These are phyloP conservation scores for Stegastes partitus DNA, from an alignment of 2,113 vertebrate species.

Conservation along the genomic window DNA sequence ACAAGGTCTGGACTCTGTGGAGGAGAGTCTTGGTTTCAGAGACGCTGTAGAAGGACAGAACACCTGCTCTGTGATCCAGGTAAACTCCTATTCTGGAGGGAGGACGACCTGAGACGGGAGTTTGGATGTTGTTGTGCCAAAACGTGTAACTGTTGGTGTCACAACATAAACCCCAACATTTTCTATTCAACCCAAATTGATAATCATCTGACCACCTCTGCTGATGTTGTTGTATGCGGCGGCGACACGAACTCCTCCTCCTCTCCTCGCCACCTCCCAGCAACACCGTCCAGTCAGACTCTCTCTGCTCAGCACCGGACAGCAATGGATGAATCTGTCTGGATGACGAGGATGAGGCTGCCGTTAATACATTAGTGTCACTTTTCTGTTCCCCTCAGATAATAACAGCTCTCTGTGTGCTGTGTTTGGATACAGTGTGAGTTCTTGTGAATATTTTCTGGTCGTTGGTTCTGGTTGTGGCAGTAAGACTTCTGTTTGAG, in stretches of 20 bases:
- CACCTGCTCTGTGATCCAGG: too few relatives aligned
- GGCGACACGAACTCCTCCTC: neutral
- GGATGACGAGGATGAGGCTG: conserved; percentile 5
- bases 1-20: too few relatives aligned
- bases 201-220: neutral
- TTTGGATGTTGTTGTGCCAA: neutral
- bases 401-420: neutral
- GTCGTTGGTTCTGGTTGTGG: too few relatives aligned
- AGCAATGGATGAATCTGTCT: conserved; percentile 11
- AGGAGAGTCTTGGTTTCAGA: too few relatives aligned
- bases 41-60: too few relatives aligned
- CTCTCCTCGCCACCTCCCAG: conserved; percentile 36
- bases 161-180: conserved; percentile 25
- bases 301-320: conserved; percentile 42
- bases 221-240: conserved; percentile 16
- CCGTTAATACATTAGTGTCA: neutral
- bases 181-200: conserved; percentile 24
- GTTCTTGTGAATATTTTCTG: neutral
- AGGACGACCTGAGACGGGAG: too few relatives aligned
- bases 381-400: conserved; percentile 30
- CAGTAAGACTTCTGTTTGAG: too few relatives aligned
- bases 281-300: conserved; percentile 26
- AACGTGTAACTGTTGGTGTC: neutral
- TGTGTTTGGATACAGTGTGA: conserved; percentile 23
- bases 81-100: too few relatives aligned